A percentile compares a stretch with the other conserved stretches of the same genome.
Evolutionary conservation across 2,888 invertebrate genomes (phyloP).

Genomic region (Spicauda simplicius): DNA sequence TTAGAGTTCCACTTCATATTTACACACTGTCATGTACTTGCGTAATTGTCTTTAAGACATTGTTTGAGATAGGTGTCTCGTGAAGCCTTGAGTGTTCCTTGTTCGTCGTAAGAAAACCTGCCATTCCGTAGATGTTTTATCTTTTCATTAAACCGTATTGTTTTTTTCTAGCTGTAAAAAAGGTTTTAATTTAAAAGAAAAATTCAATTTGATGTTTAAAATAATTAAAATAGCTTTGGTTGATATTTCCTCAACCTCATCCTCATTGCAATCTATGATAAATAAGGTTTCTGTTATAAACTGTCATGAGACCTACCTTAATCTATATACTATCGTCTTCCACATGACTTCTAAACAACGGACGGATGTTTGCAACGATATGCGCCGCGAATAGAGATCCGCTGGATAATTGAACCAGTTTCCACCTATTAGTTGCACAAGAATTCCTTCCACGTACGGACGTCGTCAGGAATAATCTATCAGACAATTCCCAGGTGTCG

Average conservation of each 20-base stretch:
- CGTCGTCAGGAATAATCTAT: conserved; percentile 33
- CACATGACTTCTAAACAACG: conserved; percentile 12
- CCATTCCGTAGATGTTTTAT: background rate
- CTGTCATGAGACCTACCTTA: conserved; percentile 1
- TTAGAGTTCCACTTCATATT: conserved; percentile 27
- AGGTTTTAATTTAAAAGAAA: too few species aligned
- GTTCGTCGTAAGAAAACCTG: background rate
- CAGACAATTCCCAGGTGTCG: conserved; percentile 36
- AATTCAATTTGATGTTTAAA: too few species aligned
- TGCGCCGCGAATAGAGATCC: conserved; percentile 35
- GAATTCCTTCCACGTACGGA: conserved; percentile 35
- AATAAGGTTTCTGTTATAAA: background rate
- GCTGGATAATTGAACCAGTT: conserved; percentile 37
- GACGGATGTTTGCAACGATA: conserved; percentile 18
- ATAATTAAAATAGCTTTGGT: too few species aligned
- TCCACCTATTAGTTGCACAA: conserved; percentile 37
- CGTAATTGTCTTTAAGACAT: conserved; percentile 30
- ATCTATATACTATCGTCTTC: conserved; percentile 8
- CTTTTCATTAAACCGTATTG: background rate
- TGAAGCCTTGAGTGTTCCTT: conserved; percentile 3
- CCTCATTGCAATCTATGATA: too few species aligned
- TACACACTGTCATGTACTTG: conserved; percentile 19
- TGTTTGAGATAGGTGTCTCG: conserved; percentile 23
- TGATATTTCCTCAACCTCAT: too few species aligned
- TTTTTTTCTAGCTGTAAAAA: background rate